Evolutionary conservation across 2,888 invertebrate genomes (phyloP).

Genomic region (Pteria penguin): DNA sequence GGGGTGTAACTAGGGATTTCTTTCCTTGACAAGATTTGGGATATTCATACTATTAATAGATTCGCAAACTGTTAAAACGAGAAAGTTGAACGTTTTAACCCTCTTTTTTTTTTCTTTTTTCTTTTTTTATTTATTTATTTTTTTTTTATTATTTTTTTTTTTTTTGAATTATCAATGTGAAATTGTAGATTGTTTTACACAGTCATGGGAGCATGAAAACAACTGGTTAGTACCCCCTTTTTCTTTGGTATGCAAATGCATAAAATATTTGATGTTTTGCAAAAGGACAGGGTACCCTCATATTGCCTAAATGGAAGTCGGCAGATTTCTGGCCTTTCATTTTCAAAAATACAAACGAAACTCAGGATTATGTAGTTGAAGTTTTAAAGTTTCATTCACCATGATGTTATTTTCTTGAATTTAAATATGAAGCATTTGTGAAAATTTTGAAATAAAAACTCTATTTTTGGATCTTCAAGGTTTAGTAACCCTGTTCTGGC

Average conservation of each 20-base stretch:
- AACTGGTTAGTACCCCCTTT: constrained; percentile 29
- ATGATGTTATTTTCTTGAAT: background rate
- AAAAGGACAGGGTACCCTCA: no score
- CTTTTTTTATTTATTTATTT: no score
- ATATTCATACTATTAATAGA: constrained; percentile 38
- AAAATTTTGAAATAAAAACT: background rate
- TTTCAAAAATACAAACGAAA: background rate
- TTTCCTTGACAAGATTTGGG: constrained; percentile 35
- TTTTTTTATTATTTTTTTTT: constrained; percentile 28
- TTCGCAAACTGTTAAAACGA: no score
- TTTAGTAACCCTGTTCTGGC: background rate
- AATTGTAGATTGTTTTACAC: no score
- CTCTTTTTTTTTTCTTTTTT: no score
- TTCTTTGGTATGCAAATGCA: constrained; percentile 6
- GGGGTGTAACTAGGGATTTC: constrained; percentile 12
- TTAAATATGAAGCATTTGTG: constrained; percentile 2
- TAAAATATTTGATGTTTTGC: constrained; percentile 16
- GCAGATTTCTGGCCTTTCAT: constrained; percentile 11
- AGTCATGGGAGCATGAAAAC: no score
- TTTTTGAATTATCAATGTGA: constrained; percentile 18
- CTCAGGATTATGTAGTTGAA: background rate
- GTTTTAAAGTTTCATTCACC: constrained; percentile 13
- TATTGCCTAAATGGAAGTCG: background rate
- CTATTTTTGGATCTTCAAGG: no score
- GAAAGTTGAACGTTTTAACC: no score